These are phyloP conservation scores for Oconnorella tubifera DNA, from an alignment of 2,888 invertebrate species.

Conservation along the genomic window DNA sequence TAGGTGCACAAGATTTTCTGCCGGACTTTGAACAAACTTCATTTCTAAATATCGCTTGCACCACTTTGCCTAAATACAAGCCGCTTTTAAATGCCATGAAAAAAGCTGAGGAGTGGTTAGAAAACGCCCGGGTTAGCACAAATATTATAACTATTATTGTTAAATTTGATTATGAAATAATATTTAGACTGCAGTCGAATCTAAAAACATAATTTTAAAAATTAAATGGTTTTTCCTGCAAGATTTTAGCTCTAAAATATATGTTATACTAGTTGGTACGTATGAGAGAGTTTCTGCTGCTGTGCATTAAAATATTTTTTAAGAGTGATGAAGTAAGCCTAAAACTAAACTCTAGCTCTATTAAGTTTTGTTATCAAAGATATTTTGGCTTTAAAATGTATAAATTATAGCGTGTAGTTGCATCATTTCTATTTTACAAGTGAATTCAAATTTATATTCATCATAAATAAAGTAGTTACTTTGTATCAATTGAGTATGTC, in stretches of 20 bases:
- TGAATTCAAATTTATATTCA: not conserved
- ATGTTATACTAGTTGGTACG: too few species aligned
- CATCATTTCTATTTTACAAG: not conserved
- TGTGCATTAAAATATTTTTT: too few species aligned
- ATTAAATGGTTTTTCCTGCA: too few species aligned
- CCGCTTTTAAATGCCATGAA: constrained; percentile 32
- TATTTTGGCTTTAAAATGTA: constrained; percentile 1
- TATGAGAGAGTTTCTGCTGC: too few species aligned
- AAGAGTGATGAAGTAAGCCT: too few species aligned
- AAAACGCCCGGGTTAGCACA: constrained; percentile 24
- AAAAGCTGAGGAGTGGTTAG: constrained; percentile 35
- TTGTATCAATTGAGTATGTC: too few species aligned
- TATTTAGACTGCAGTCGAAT: too few species aligned
- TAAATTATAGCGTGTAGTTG: too few species aligned
- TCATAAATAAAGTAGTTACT: too few species aligned
- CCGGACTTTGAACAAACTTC: constrained; percentile 33
- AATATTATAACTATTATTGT: not conserved
- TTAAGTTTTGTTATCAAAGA: not conserved
- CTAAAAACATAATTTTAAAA: too few species aligned
- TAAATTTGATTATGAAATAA: not conserved
- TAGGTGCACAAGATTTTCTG: constrained; percentile 38
- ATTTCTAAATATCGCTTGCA: constrained; percentile 30
- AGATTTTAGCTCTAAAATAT: too few species aligned
- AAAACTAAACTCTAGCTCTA: not conserved
- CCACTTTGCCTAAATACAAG: constrained; percentile 28